These are phyloP conservation scores for Cynodonichthys magdalenae DNA, from an alignment of 2,797 vertebrate genomes.

Conservation along the genomic window DNA sequence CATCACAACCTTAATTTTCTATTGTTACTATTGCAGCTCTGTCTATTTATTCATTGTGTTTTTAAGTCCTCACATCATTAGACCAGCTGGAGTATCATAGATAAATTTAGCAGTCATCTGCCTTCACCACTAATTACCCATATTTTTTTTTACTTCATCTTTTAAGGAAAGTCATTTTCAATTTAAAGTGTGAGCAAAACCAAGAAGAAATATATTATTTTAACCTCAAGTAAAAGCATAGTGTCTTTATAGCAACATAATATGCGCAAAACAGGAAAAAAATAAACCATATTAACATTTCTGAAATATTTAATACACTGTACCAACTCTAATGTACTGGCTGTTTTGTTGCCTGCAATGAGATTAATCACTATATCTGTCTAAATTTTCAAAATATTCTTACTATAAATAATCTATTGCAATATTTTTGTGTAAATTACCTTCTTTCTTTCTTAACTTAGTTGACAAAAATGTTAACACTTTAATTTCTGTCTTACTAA, in stretches of 20 bases:
- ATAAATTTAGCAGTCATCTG: conserved; percentile 11
- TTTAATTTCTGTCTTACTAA: too few relatives aligned
- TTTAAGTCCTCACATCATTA: conserved; percentile 22
- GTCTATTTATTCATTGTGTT: not conserved
- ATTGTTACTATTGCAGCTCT: not conserved
- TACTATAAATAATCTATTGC: too few relatives aligned
- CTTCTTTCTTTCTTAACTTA: too few relatives aligned
- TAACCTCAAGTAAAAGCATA: conserved; percentile 15
- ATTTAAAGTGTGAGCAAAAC: conserved; percentile 43
- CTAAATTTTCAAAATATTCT: too few relatives aligned
- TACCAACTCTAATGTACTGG: too few relatives aligned
- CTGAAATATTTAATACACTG: too few relatives aligned
- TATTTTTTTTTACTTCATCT: conserved; percentile 48
- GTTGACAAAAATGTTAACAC: too few relatives aligned
- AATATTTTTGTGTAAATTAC: too few relatives aligned
- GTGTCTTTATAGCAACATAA: conserved; percentile 11
- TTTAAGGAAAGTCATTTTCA: conserved; percentile 37
- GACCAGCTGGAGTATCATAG: conserved; percentile 57
- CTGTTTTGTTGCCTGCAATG: too few relatives aligned
- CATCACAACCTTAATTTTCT: conserved; percentile 11
- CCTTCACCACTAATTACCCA: conserved; percentile 46
- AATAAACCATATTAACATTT: not conserved
- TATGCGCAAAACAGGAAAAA: not conserved
- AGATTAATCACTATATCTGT: too few relatives aligned
- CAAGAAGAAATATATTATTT: conserved; percentile 17